Evolutionary conservation across 2,113 vertebrate species (phyloP).

Genomic region (Lucifuga dentata): DNA sequence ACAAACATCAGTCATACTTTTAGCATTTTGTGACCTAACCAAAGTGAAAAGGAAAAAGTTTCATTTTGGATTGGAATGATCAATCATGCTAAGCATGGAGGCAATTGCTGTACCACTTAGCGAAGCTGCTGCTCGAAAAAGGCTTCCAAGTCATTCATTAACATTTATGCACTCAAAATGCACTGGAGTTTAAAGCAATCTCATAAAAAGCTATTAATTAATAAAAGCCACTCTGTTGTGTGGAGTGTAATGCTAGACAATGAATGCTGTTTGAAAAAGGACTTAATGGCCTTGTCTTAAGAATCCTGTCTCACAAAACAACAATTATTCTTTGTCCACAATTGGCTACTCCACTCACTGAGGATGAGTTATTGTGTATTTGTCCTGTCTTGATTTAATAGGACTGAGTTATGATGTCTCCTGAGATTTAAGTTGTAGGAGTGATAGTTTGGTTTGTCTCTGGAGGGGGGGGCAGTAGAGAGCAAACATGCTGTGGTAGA

Average conservation of each 20-base stretch:
- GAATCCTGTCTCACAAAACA: conserved; percentile 25
- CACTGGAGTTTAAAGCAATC: conserved; percentile 29
- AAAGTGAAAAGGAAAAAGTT: conserved; percentile 29
- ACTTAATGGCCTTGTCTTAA: conserved; percentile 34
- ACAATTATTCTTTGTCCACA: conserved; percentile 43
- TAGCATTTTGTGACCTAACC: background rate
- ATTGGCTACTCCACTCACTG: conserved; percentile 36
- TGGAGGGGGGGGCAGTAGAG: background rate
- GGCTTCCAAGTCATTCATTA: conserved; percentile 33
- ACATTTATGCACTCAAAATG: conserved; percentile 30
- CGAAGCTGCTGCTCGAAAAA: conserved; percentile 1
- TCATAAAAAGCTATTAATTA: conserved; percentile 49
- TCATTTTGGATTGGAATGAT: conserved; percentile 47
- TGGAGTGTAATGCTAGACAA: conserved; percentile 24
- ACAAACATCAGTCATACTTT: conserved; percentile 39
- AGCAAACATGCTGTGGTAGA: conserved; percentile 8
- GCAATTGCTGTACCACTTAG: conserved; percentile 4
- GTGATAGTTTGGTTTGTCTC: conserved; percentile 20
- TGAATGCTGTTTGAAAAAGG: conserved; percentile 42
- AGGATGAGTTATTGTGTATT: conserved; percentile 41
- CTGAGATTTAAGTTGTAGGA: conserved; percentile 19
- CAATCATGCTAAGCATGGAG: conserved; percentile 17
- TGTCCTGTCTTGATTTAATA: conserved; percentile 39
- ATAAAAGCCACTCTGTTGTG: conserved; percentile 19
- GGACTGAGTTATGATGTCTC: conserved; percentile 55